Base-by-base conservation (phyloP, 2,797 vertebrate species). In the Distichodus sexfasciatus region DNA sequence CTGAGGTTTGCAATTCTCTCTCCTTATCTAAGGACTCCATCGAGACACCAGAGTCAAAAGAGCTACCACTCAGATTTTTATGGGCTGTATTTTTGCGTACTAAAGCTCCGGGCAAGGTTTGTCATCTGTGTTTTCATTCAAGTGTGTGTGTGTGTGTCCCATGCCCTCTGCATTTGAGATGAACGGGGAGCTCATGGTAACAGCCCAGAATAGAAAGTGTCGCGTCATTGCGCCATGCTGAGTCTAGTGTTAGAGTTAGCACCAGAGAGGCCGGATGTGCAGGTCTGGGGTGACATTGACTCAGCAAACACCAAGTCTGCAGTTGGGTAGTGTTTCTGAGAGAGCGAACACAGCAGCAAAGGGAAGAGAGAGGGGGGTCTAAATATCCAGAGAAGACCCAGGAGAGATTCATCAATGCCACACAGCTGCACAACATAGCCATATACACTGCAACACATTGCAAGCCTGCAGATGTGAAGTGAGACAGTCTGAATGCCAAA, bases 201-300 rank as follows among this genome's bases (percentile, higher is more conserved):
- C 72, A 59, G 76, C 84, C 83, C 78, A 83, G 85, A 87, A 90
- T 87, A 90, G 86, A 87, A 84, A 83, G 65, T 81, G 83, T 82
- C 79, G 74, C 75, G 78, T 86, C 81, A 83, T 64, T 63, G 74
- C 43, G 61, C 74, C 19, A 17, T 46, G 38, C 66, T 62, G 61
- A 59, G 53, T 47, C 5, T 23, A 47, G 46, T 40, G 38, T 36
- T 58, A 54, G 26, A 5, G 29, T 33, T 29, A 64, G 35, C 51
- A 12, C 31, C 40, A 59, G 62, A 53, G 15, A 28, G 38, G 50
- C 43, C 51, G 15, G 47, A 48, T 59, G 55, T 43, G 24, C 24
- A 57, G 43, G 41, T 64, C 26, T 11, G 65, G 69, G n/a, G n/a
- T n/a, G 63, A 46, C 64, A 44, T 40, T 60, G 53, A 69, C 61